Base-by-base conservation (phyloP, 2,797 vertebrate species). In the Pempheris klunzingeri region DNA sequence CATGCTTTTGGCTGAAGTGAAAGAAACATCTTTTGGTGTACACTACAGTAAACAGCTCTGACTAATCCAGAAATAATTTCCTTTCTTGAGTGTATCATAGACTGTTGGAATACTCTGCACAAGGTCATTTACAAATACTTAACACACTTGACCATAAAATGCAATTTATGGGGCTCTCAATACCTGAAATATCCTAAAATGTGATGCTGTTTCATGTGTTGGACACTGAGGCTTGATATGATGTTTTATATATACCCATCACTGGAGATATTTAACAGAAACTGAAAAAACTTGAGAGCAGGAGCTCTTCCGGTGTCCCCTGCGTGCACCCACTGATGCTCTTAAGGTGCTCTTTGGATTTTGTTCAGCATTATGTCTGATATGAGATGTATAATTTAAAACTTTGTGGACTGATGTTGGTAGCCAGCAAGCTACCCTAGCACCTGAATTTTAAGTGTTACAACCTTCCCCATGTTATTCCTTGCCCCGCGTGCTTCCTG, bases 1-100 rank as follows among this genome's bases (percentile, higher is more conserved):
- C 13, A 53, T 24, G 36, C 46, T 61, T 75, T 52, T 72, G n/a
- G 52, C 28, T 55, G 15, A 41, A 53, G 22, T 30, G 10, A 20
- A 44, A 62, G 44, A 55, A 68, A 54, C 28, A 7, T n/a, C 26
- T 54, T 18, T 18, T 50, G n/a, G 24, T 58, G 18, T 26, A 36
- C 4, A 49, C 41, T 5, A 28, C 34, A 18, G 49, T 20, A 32
- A 64, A 54, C 26, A 26, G 18, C 44, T 9, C 8, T 54, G 18
- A 74, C 26, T 55, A 57, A 68, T 41, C 8, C 22, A 50, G 11
- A 24, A 64, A 7, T 39, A 0, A 15, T 46, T 36, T 20, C 60
- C 39, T 36, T n/a, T n/a, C n/a, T n/a, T n/a, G n/a, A n/a, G n/a
- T n/a, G n/a, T n/a, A n/a, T n/a, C 11, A 57, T 17, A 22, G 32